Evolutionary conservation across 1,140 invertebrate genomes (phyloP), one percentile per base, ranked within the genome.

Genomic region (Drosophila insularis): DNA sequence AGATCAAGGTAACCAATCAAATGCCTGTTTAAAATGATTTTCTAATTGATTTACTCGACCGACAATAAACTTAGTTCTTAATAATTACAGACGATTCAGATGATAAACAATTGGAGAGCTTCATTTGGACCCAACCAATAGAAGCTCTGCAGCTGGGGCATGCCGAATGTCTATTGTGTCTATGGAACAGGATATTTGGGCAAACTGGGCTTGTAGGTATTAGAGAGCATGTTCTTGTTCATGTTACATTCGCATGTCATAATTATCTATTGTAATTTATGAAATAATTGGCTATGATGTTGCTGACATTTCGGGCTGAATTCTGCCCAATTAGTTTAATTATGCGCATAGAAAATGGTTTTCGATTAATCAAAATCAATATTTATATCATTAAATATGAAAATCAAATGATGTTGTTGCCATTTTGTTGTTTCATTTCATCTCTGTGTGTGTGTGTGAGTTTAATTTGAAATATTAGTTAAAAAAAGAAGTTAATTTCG

Each of bases 401-500:
- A 50, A 43, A 7, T 43, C 14, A 43, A 43, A 37, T n/a, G 35
- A 37, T 11, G 35, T 37, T 13, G n/a, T 50, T 10, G 3, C 8
- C 8, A 39, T 54, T 43, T 23, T n/a, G 31, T 7, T 21, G 11
- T 27, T 40, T 40, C 19, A 43, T 43, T n/a, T 43, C 17, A 6
- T 50, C 23, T 50, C 8, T 11, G 19, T 10, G 32, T 35, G 32
- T 35, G 32, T 68, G 53, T 59, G 55, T 2, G 8, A 4, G 17
- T 21, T 23, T 31, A 70, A 62, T 61, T 71, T 59, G 55, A 40
- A 54, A 53, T 64, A 55, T 46, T 50, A 50, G 17, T 50, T 21
- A 43, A 53, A 32, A 63, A 27, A 59, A 43, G 68, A 78, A 85
- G 74, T 78, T 81, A 87, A 87, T 87, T 86, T 81, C 74, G 75